A percentile compares a stretch with the other conserved stretches of the same genome.
Conservation (phyloP, 2,888 invertebrate genomes). For the Zygogramma bicolorata region DNA sequence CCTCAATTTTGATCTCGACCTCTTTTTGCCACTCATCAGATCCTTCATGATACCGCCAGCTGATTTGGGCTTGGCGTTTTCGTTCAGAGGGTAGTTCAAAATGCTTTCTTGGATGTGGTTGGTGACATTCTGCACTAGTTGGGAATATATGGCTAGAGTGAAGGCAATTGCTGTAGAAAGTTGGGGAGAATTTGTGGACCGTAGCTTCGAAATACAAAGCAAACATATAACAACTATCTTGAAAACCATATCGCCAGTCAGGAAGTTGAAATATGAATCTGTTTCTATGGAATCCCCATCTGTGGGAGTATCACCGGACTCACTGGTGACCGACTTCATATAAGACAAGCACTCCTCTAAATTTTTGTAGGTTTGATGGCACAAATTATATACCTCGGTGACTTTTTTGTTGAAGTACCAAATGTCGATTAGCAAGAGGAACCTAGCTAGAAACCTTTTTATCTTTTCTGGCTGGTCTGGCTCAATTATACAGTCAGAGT, state of each 20-base stretch:
- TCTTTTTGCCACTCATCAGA: constrained; percentile 52
- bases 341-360: constrained; percentile 79
- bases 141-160: constrained; percentile 84
- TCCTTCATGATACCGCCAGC: constrained; percentile 48
- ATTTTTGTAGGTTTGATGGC: constrained; percentile 78
- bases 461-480: constrained; percentile 66
- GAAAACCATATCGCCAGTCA: constrained; percentile 79
- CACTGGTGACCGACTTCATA: constrained; percentile 64
- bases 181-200: constrained; percentile 80
- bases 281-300: constrained; percentile 69
- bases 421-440: constrained; percentile 73
- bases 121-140: constrained; percentile 71
- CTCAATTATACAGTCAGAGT: constrained; percentile 65
- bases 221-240: constrained; percentile 86
- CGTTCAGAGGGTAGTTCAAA: constrained; percentile 64
- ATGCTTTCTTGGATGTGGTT: constrained; percentile 65
- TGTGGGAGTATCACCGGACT: constrained; percentile 70
- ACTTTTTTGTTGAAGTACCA: constrained; percentile 76
- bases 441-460: constrained; percentile 68
- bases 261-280: constrained; percentile 69
- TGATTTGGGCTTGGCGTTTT: constrained; percentile 52
- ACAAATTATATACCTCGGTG: constrained; percentile 75
- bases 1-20: constrained; percentile 53
- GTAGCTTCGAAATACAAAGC: constrained; percentile 83
- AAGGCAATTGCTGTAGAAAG: constrained; percentile 88